Conservation (phyloP, 2,888 invertebrate genomes). For the Ligdia adustata region DNA sequence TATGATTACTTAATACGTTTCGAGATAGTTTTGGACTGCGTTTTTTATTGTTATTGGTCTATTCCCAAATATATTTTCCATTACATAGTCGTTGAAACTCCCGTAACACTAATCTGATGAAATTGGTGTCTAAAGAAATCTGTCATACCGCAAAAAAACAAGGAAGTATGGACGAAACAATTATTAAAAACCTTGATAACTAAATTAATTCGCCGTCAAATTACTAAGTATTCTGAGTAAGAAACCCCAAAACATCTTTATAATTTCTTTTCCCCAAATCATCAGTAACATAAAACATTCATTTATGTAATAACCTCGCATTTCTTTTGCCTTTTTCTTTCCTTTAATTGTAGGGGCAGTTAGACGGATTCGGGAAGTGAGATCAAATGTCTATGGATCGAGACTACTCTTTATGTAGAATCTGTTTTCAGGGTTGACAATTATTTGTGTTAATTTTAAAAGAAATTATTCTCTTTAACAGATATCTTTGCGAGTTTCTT, state of each 20-base stretch:
- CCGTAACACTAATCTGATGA: no score
- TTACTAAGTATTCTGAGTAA: neutral
- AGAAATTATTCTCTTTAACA: neutral
- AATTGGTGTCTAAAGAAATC: no score
- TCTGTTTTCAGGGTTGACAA: no score
- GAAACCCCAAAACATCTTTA: constrained; percentile 12
- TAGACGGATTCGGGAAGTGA: constrained; percentile 16
- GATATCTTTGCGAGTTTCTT: no score
- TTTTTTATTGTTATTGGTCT: no score
- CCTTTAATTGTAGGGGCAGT: constrained; percentile 22
- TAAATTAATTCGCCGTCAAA: neutral
- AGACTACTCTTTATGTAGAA: no score
- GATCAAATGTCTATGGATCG: constrained; percentile 20
- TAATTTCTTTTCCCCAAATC: constrained; percentile 11
- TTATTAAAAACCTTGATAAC: no score
- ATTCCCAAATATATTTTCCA: no score
- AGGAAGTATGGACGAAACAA: no score
- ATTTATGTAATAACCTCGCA: constrained; percentile 17
- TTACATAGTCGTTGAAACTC: no score
- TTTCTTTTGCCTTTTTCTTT: constrained; percentile 22
- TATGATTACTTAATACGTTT: no score
- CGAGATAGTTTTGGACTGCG: no score
- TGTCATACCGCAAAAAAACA: neutral
- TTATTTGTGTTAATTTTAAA: neutral
- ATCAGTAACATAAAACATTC: constrained; percentile 24